Percentiles rank a stretch among this genome's conserved stretches.
Conservation (phyloP, 2,113 vertebrate species). For the Artemisiospiza belli region DNA sequence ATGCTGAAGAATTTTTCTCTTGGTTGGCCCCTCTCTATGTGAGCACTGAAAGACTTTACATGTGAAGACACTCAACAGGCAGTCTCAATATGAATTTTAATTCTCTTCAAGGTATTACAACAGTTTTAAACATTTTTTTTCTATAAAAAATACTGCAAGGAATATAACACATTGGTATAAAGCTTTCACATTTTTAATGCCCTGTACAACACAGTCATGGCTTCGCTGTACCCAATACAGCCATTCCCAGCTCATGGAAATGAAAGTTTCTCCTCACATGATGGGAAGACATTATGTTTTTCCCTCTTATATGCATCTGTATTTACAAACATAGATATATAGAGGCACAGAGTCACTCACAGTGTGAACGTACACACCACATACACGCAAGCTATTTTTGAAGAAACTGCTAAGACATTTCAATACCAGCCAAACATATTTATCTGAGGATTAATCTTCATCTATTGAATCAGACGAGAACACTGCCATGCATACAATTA, state of each 20-base stretch:
- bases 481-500: slow-evolving; percentile 97
- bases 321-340: slow-evolving; percentile 55
- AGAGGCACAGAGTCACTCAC: slow-evolving; percentile 10
- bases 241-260: not conserved
- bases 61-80: not conserved
- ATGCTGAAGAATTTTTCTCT: not conserved
- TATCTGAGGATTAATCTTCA: slow-evolving; percentile 98
- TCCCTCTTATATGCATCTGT: slow-evolving; percentile 3
- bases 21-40: not conserved
- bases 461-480: slow-evolving; percentile 92
- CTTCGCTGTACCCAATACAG: not conserved
- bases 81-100: not conserved
- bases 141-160: not conserved
- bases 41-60: not conserved
- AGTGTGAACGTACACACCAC: slow-evolving; percentile 25
- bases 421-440: slow-evolving; percentile 95
- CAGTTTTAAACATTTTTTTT: not conserved
- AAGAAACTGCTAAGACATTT: slow-evolving; percentile 85
- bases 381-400: slow-evolving; percentile 79
- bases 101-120: not conserved
- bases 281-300: not conserved
- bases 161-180: not conserved
- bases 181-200: not conserved
- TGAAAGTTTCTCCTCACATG: not conserved
- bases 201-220: not conserved